Percentiles rank a stretch among this genome's conserved stretches.
Conservation (phyloP, 2,888 invertebrate genomes). For the Patella ulyssiponensis region DNA sequence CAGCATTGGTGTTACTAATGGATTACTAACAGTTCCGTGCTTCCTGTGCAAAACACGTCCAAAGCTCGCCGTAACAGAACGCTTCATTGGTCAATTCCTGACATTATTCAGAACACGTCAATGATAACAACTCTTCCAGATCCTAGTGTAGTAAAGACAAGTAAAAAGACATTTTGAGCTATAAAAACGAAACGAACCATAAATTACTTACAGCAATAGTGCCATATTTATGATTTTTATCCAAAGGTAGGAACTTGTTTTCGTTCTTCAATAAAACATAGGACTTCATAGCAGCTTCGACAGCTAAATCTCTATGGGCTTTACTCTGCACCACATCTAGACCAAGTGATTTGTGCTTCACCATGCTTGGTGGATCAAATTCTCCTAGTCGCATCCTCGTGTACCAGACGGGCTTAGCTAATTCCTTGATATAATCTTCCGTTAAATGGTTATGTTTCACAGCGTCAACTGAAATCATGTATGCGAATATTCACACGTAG, state of each 20-base stretch:
- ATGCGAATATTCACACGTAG: not conserved
- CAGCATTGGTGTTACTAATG: no score
- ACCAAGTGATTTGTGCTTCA: not conserved
- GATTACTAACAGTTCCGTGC: no score
- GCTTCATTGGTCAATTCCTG: no score
- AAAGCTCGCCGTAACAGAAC: no score
- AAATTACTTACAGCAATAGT: constrained; percentile 1
- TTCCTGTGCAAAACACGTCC: no score
- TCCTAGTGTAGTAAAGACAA: no score
- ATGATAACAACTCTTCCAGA: no score
- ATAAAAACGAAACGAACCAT: not conserved
- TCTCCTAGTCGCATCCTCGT: constrained; percentile 2
- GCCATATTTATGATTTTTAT: not conserved
- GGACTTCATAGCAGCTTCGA: constrained; percentile 7
- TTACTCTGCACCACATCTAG: not conserved
- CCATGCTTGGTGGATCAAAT: not conserved
- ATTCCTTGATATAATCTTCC: not conserved
- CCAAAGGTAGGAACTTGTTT: not conserved
- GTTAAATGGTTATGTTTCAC: not conserved
- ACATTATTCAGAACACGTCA: no score
- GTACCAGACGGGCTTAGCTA: not conserved
- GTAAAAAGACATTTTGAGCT: no score
- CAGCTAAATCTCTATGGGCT: not conserved
- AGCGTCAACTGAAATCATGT: not conserved
- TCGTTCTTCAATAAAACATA: not conserved